Conservation (phyloP, 2,888 invertebrate genomes). For the Lycocerus yunnanus region DNA sequence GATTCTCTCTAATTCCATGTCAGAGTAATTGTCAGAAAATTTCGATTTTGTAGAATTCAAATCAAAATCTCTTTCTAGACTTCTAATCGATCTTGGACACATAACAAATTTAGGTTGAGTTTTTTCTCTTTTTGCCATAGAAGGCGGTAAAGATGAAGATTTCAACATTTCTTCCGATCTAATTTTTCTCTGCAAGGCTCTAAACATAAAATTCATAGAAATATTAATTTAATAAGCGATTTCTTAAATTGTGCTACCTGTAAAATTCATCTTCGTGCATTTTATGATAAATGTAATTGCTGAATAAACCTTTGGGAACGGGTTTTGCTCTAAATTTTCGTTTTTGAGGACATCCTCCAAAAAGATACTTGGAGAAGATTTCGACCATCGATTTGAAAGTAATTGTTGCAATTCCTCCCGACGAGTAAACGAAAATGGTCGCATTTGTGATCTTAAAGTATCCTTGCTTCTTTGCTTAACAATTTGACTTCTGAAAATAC, state of each 20-base stretch:
- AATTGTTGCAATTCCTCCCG: conserved; percentile 61
- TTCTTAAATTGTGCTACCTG: too few species aligned
- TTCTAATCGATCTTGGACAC: conserved; percentile 49
- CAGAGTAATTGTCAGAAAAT: conserved; percentile 47
- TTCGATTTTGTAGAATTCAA: conserved; percentile 9
- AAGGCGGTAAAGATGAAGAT: conserved; percentile 67
- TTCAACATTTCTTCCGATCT: conserved; percentile 72
- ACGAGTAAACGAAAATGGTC: conserved; percentile 67
- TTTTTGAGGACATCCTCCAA: conserved; percentile 54
- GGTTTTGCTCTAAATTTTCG: conserved; percentile 68
- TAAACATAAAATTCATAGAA: conserved; percentile 46
- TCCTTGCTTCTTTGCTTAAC: conserved; percentile 66
- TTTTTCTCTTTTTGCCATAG: conserved; percentile 68
- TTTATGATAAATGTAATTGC: conserved; percentile 71
- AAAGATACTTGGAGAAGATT: conserved; percentile 53
- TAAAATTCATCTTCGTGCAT: conserved; percentile 75
- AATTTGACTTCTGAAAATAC: conserved; percentile 59
- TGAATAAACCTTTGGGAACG: conserved; percentile 71
- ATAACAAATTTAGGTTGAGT: conserved; percentile 45
- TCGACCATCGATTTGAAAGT: conserved; percentile 49
- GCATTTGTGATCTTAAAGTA: conserved; percentile 66
- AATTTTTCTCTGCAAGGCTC: conserved; percentile 68
- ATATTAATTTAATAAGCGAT: too few species aligned
- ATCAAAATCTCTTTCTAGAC: conserved; percentile 33
- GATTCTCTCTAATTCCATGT: conserved; percentile 50